Conservation (phyloP, 2,888 invertebrate species). For the Ophonus ardosiacus region DNA sequence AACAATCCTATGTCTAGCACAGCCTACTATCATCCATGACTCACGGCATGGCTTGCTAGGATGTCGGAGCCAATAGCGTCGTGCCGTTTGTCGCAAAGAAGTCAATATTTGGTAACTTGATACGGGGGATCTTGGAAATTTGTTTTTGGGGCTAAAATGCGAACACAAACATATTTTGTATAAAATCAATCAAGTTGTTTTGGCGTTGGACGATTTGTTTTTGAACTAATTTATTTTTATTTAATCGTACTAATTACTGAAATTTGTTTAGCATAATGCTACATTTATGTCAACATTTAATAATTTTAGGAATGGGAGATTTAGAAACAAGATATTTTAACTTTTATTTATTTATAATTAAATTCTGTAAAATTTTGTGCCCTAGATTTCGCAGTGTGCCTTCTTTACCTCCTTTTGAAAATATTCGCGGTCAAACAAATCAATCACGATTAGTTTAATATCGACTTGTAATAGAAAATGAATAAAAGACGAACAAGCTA, state of each 20-base stretch:
- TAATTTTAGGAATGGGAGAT: too few species aligned
- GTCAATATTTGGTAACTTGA: slow-evolving; percentile 59
- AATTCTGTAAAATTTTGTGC: neutral
- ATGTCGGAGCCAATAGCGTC: slow-evolving; percentile 23
- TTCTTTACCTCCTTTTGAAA: slow-evolving; percentile 26
- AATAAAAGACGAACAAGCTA: slow-evolving; percentile 1
- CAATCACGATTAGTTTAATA: slow-evolving; percentile 21
- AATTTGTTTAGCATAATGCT: too few species aligned
- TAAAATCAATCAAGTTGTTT: neutral
- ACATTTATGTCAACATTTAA: too few species aligned
- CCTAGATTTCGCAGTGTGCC: neutral
- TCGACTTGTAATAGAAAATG: slow-evolving; percentile 13
- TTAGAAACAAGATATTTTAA: too few species aligned
- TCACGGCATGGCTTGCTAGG: slow-evolving; percentile 15
- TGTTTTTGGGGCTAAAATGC: neutral
- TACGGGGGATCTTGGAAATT: neutral
- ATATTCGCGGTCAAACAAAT: slow-evolving; percentile 21
- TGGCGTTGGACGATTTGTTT: neutral
- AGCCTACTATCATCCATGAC: slow-evolving; percentile 10
- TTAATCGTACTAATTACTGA: neutral
- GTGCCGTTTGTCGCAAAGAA: slow-evolving; percentile 33
- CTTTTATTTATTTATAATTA: too few species aligned
- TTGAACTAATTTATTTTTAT: neutral
- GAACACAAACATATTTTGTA: slow-evolving; percentile 1
- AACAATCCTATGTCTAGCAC: slow-evolving; percentile 1